Evolutionary conservation across 2,888 invertebrate species (phyloP), one percentile per base, ranked within the genome.

Genomic region (Pyrocoelia pectoralis): DNA sequence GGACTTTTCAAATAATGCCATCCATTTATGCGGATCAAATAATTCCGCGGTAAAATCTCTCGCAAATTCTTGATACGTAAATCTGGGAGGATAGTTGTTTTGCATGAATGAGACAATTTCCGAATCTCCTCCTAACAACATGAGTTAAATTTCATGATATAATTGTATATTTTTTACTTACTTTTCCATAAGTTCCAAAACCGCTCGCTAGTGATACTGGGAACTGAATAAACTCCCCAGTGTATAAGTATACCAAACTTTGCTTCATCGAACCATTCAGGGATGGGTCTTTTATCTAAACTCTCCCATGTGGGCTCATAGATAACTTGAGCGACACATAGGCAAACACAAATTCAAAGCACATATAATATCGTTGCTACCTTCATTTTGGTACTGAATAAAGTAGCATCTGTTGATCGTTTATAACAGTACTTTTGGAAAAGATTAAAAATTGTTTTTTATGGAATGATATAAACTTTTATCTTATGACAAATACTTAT

Each of bases 211-310:
- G 54, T 88, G 79, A 89, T 93, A 76, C 93, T 91, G 0, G 95
- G 97, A 9, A 97, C 97, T 0, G 94, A 89, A 76, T 90, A 97
- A 0, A 97, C 93, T 0, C 97, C 97, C 94, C 95, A 97, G 76
- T 97, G 97, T 40, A 97, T 82, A 76, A 97, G 97, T 72, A 97
- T 95, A 1, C 97, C 97, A 68, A 95, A 83, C 83, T 97, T 97
- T 0, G 91, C 92, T 56, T 91, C 85, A 76, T 97, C 96, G 77
- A 92, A 97, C 97, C 97, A 97, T 1, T 77, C 67, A 0, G 97
- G 97, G 57, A 97, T 77, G 0, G 92, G 93, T 55, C 97, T 84
- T 10, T 84, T 84, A 75, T 97, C 97, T 71, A 97, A 82, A 77
- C 95, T 94, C 0, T 85, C 83, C 97, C 97, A 97, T 14, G 84